phyloP scores from a whole-genome alignment of 2,888 invertebrate species.

The Polia nebulosa region DNA sequence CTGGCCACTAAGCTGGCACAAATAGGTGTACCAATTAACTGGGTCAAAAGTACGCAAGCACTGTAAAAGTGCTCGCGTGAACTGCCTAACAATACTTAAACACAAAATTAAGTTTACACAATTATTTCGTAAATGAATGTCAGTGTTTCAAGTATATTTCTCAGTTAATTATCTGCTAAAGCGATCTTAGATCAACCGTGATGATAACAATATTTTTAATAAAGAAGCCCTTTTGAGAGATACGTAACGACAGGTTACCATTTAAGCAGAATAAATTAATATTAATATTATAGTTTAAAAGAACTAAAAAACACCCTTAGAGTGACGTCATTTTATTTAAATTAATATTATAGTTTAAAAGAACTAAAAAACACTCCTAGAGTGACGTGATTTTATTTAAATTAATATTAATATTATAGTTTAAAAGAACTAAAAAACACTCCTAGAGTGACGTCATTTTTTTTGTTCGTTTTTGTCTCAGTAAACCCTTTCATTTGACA shows the following conservation, averaged over 20 bases:
- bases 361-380: no score
- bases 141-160: constrained; percentile 28
- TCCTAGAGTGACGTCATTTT: no score
- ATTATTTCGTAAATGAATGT: constrained; percentile 25
- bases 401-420: no score
- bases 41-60: constrained; percentile 37
- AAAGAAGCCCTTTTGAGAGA: constrained; percentile 5
- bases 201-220: constrained; percentile 22
- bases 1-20: constrained; percentile 35
- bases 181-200: constrained; percentile 13
- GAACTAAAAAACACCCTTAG: no score
- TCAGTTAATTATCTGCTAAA: constrained; percentile 17
- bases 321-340: no score
- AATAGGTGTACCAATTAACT: constrained; percentile 44
- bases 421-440: no score
- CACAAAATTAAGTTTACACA: constrained; percentile 13
- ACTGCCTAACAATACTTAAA: constrained; percentile 15
- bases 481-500: no score
- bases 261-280: neutral
- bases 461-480: no score
- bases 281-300: no score
- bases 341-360: no score
- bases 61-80: constrained; percentile 14
- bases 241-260: neutral
- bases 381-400: no score